These are phyloP conservation scores for Sinocyclocheilus rhinocerous DNA, from an alignment of 2,113 vertebrate species.

Conservation along the genomic window DNA sequence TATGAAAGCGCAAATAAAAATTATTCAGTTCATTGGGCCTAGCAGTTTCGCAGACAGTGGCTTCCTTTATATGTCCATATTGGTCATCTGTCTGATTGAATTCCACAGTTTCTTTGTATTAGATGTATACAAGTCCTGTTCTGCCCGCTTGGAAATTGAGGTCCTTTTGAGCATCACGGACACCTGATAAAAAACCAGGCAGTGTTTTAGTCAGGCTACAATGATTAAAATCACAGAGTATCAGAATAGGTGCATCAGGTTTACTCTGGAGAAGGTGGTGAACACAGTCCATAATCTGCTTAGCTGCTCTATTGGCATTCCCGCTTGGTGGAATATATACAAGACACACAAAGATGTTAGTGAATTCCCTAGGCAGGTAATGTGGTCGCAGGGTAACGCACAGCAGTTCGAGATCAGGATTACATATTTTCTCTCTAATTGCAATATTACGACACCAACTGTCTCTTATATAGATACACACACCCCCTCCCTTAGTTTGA, in stretches of 20 bases:
- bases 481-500: background rate
- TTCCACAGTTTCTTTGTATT: no score
- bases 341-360: background rate
- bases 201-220: background rate
- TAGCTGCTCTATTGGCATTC: background rate
- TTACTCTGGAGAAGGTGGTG: background rate
- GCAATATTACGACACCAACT: background rate
- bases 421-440: background rate
- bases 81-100: no score
- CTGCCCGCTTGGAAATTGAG: no score
- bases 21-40: no score
- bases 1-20: no score
- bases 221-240: background rate
- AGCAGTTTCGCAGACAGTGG: no score
- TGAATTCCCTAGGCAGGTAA: background rate
- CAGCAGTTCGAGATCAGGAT: no score
- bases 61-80: no score
- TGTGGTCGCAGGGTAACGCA: no score
- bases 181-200: background rate
- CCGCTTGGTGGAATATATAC: background rate
- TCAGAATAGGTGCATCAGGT: background rate
- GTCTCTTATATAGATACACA: background rate
- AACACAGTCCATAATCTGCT: background rate
- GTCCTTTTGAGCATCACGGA: no score
- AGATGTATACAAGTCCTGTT: no score